Evolutionary conservation across 92 coral and sea anemone species (phyloP), one percentile per base, ranked within the genome.

Genomic region (Zoanthus sociatus): DNA sequence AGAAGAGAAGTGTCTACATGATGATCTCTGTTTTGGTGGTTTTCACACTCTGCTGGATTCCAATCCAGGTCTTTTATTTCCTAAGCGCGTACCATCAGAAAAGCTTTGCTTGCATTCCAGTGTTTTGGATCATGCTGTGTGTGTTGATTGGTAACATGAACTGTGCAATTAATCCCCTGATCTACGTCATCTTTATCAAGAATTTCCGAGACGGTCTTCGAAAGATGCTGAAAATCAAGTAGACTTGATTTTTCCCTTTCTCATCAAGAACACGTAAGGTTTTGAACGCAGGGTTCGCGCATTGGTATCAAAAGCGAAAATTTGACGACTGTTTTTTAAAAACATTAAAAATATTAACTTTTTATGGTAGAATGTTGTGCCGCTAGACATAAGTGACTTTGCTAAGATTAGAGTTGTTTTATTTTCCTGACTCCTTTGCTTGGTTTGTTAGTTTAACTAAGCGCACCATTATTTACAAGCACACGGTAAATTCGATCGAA

Each of bases 121-220:
- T 9, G 42, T 2, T 3, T 6, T 81, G 76, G 85, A 67, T 66
- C 21, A 45, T 81, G 74, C 75, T 81, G 10, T 20, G 46, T 8
- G 63, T 81, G 15, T 12, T 67, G 61, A 67, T 81, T 13, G 61
- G 63, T 1, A 45, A 81, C 14, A 1, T 81, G 18, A 81, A 66
- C 76, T 81, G 85, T 20, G 85, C 85, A 7, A 20, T 81, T 13
- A 81, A 81, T 14, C 85, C 85, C 5, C 42, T 81, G 21, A 66
- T 81, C 9, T 81, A 81, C 17, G 20, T 81, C 46, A 20, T 81
- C 44, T 81, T 81, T 14, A 67, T 81, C 60, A 81, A 81, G 42
- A 81, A 45, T 45, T 81, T 81, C 85, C 75, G 50, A 5, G 85
- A 81, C 21, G 85, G 85, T 42, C 75, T 81, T 45, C 75, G 85